These are phyloP conservation scores for Nemoura dubitans DNA, from an alignment of 2,888 invertebrate species.

Conservation along the genomic window DNA sequence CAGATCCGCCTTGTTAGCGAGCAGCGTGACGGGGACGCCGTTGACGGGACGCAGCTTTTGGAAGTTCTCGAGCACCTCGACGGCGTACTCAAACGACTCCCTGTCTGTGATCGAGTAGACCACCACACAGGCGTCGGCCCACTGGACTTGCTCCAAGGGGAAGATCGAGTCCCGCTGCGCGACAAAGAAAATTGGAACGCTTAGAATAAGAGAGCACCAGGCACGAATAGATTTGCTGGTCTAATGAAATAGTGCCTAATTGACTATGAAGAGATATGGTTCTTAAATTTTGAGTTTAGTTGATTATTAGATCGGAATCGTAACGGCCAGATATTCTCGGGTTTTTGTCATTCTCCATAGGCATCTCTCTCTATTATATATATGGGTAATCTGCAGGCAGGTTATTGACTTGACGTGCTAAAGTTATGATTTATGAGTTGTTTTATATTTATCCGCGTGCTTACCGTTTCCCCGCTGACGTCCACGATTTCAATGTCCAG, in stretches of 20 bases:
- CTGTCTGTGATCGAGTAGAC: constrained; percentile 81
- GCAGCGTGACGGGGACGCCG: constrained; percentile 70
- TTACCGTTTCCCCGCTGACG: constrained; percentile 75
- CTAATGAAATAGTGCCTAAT: no score
- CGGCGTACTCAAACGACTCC: constrained; percentile 74
- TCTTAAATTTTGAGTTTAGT: no score
- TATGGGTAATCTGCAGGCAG: no score
- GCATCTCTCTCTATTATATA: no score
- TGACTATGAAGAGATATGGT: no score
- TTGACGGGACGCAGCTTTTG: constrained; percentile 64
- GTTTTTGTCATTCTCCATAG: no score
- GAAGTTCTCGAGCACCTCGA: constrained; percentile 69
- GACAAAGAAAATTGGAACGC: not conserved
- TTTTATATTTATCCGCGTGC: constrained; percentile 53
- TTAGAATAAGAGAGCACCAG: not conserved
- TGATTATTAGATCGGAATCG: no score
- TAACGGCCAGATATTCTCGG: no score
- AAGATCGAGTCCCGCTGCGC: constrained; percentile 60
- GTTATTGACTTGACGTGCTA: no score
- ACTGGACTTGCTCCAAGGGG: constrained; percentile 71
- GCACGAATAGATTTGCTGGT: no score
- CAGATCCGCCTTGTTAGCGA: constrained; percentile 83
- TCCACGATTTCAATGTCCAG: constrained; percentile 83
- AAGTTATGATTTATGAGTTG: no score
- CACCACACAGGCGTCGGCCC: constrained; percentile 81